Percentiles rank a stretch among this genome's conserved stretches.
Evolutionary conservation across 2,888 invertebrate species (phyloP).

Genomic region (Chironomus tentans): DNA sequence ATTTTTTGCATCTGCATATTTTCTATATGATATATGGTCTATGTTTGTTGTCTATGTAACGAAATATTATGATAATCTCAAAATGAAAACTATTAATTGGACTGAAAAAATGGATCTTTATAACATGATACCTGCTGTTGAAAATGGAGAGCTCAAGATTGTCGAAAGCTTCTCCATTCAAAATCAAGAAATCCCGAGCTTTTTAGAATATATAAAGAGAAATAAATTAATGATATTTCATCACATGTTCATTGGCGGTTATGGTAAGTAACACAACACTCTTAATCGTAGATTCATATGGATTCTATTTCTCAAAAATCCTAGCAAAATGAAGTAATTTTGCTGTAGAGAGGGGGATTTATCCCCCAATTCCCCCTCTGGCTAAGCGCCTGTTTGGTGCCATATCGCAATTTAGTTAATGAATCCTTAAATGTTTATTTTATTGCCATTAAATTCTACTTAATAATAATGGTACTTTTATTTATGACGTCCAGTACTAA

Average conservation of each 20-base stretch:
- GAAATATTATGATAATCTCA: slow-evolving; percentile 10
- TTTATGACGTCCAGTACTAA: too few species aligned
- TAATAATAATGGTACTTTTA: too few species aligned
- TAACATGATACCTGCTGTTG: background rate
- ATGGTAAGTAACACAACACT: background rate
- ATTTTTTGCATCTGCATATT: slow-evolving; percentile 18
- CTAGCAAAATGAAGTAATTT: too few species aligned
- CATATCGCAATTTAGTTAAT: too few species aligned
- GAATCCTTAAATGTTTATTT: too few species aligned
- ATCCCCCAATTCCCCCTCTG: too few species aligned
- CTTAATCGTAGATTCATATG: too few species aligned
- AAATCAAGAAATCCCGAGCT: slow-evolving; percentile 13
- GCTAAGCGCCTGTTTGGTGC: too few species aligned
- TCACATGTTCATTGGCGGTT: slow-evolving; percentile 25
- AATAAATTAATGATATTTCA: slow-evolving; percentile 16
- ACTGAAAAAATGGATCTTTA: background rate
- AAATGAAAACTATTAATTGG: slow-evolving; percentile 12
- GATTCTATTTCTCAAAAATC: too few species aligned
- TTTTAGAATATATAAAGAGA: background rate
- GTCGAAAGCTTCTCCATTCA: background rate
- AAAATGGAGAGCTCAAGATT: background rate
- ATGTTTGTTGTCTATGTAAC: slow-evolving; percentile 15
- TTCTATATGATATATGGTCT: slow-evolving; percentile 18
- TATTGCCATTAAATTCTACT: too few species aligned
- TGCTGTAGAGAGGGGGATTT: too few species aligned